Base-by-base conservation (phyloP, 2,797 vertebrate genomes). In the Sebastiscus albofasciatus region DNA sequence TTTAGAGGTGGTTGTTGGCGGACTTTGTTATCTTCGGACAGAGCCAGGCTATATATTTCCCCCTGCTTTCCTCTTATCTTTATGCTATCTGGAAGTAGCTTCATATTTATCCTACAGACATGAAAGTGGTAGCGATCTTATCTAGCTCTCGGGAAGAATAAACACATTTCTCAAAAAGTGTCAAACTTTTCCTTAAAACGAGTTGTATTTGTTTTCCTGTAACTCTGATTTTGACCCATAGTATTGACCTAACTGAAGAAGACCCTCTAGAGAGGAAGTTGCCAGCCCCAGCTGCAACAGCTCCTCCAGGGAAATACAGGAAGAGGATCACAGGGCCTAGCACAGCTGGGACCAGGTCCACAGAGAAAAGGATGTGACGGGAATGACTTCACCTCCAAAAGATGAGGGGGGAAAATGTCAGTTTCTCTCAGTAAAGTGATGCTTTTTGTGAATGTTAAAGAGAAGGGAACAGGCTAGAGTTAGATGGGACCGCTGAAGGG, bases 301-400 rank as follows among this genome's bases (percentile, higher is more conserved):
- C 46, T 74, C 18, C 70, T 80, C 81, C 67, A 60, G 75, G 69
- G 87, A 72, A 42, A 82, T 67, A 64, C 16, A 24, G 55, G 58
- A 69, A 69, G 71, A 67, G 31, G 59, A 72, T 71, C 76, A 42
- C 60, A 59, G 82, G 83, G 67, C 52, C 58, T 5, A 4, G 52
- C 78, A 85, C 91, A 93, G 90, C 88, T 90, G 87, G 79, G 86
- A 83, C 75, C 61, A 67, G 68, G 71, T 84, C 87, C 87, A 71
- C 67, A 67, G 87, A 90, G 90, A 71, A 67, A 81, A 70, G 16
- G 42, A 55, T 49, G 56, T 64, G 42, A 81, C 24, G 22, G 56
- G 52, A 84, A 66, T 73, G 58, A 70, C 13, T 49, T 85, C 52
- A 72, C 49, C 67, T 65, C 67, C 18, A 59, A 67, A 81, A 80